Conservation (phyloP, 2,888 invertebrate genomes). For the Troides aeacus region DNA sequence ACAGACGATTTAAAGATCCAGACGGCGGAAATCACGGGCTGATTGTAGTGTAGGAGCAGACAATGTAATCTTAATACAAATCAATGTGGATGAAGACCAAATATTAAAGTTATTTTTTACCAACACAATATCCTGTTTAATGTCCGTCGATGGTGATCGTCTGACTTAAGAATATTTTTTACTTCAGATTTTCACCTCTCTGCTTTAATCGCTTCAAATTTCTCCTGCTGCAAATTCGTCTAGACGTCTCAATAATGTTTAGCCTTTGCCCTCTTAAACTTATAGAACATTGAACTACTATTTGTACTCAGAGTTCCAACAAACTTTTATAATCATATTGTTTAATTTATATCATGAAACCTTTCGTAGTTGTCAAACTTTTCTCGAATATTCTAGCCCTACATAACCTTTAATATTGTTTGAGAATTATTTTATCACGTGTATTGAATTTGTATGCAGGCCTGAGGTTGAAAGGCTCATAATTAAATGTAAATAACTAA, state of each 20-base stretch:
- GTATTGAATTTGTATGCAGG: conserved; percentile 1
- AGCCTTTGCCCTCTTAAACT: conserved; percentile 29
- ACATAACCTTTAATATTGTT: background rate
- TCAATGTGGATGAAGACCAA: no score
- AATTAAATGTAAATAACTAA: background rate
- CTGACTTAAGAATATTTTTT: background rate
- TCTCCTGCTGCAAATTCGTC: conserved; percentile 28
- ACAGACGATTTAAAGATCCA: no score
- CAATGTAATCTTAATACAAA: no score
- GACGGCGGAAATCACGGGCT: no score
- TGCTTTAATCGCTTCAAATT: conserved; percentile 8
- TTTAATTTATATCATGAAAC: conserved; percentile 4
- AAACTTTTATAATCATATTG: conserved; percentile 7
- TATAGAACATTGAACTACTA: conserved; percentile 30
- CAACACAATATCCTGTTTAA: no score
- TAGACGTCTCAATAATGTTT: conserved; percentile 34
- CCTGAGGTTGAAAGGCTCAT: background rate
- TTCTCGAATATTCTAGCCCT: background rate
- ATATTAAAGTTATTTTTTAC: no score
- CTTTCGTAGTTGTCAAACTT: conserved; percentile 2
- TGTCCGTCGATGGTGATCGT: no score
- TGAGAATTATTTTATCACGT: background rate
- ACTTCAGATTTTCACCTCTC: background rate
- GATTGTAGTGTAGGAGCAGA: no score
- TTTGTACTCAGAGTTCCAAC: conserved; percentile 11